Evolutionary conservation across 1,140 invertebrate species (phyloP).

Genomic region (Monomorium pharaonis): DNA sequence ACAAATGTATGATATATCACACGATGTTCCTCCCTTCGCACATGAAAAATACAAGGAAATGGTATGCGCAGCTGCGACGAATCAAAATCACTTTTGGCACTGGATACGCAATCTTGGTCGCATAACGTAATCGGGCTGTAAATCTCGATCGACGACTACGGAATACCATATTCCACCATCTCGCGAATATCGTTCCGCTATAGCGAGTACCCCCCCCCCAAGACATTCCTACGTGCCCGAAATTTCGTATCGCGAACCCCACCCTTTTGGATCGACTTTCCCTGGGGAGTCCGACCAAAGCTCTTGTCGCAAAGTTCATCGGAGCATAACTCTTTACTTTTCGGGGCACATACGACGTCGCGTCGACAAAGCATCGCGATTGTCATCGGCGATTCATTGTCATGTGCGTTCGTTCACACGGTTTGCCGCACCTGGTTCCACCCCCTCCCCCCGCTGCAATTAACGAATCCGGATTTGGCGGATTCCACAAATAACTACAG

Average conservation of each 20-base stretch:
- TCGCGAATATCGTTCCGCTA: constrained; percentile 23
- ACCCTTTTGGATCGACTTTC: neutral
- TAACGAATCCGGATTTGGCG: neutral
- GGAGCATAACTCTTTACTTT: constrained; percentile 73
- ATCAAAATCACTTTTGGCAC: constrained; percentile 39
- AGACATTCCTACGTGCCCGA: constrained; percentile 68
- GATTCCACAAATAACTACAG: neutral
- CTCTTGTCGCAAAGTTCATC: constrained; percentile 58
- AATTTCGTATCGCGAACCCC: constrained; percentile 57
- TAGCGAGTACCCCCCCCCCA: neutral
- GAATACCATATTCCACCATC: constrained; percentile 48
- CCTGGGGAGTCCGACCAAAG: neutral
- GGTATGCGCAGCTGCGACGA: constrained; percentile 16
- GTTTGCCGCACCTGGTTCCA: constrained; percentile 25
- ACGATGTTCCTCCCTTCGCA: neutral
- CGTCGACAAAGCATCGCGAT: constrained; percentile 66
- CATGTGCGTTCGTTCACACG: constrained; percentile 66
- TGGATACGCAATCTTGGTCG: constrained; percentile 3
- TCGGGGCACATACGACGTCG: constrained; percentile 61
- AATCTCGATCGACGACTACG: constrained; percentile 1
- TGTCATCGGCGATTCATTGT: constrained; percentile 72
- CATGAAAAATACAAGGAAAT: neutral
- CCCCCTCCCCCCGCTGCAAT: neutral
- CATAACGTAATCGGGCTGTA: neutral
- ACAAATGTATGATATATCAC: neutral